Evolutionary conservation across 2,888 invertebrate species (phyloP).

Genomic region (Mycalesis mineus): DNA sequence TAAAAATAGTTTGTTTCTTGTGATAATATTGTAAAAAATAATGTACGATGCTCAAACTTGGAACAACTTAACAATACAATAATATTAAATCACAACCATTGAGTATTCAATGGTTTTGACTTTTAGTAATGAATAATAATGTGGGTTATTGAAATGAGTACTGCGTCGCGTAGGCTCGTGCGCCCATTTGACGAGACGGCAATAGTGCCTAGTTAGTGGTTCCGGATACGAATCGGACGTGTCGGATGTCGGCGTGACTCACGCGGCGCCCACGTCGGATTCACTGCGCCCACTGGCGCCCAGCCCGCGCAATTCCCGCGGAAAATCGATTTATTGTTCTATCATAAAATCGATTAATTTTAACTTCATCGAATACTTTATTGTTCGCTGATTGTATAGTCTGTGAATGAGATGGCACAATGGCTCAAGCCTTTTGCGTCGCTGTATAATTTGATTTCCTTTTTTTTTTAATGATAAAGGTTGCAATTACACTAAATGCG

Average conservation of each 20-base stretch:
- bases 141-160: conserved; percentile 54
- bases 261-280: conserved; percentile 63
- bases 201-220: conserved; percentile 72
- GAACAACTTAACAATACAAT: neutral
- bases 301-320: conserved; percentile 33
- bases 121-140: conserved; percentile 21
- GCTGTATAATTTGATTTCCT: conserved; percentile 5
- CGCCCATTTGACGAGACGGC: conserved; percentile 55
- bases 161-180: conserved; percentile 58
- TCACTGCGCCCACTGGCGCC: conserved; percentile 45
- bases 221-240: conserved; percentile 78
- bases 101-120: conserved; percentile 10
- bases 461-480: neutral
- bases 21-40: neutral
- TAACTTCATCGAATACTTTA: conserved; percentile 14
- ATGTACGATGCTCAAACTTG: neutral
- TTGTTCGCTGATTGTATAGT: conserved; percentile 1
- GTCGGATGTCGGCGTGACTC: conserved; percentile 79
- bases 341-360: conserved; percentile 25
- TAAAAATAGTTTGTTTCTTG: no score
- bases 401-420: conserved; percentile 4
- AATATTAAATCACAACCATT: neutral
- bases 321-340: conserved; percentile 28
- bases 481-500: neutral
- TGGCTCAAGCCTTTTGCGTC: neutral